Evolutionary conservation across 1,140 invertebrate genomes (phyloP).

Genomic region (Heliconius congener): DNA sequence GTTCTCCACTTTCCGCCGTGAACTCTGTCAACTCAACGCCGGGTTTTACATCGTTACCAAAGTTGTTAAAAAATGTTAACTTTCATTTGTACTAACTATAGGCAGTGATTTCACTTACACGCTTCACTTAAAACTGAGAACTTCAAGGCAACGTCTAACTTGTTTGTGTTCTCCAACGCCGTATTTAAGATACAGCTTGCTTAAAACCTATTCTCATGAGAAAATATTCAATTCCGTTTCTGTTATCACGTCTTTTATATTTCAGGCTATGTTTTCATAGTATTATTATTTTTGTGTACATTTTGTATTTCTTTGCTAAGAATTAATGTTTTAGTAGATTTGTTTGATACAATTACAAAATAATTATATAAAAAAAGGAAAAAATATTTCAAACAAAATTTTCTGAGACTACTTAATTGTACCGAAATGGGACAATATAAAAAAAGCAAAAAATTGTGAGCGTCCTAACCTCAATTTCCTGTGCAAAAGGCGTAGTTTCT

Average conservation of each 20-base stretch:
- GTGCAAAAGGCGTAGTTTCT: no score
- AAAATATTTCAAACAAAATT: background rate
- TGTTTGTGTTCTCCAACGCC: background rate
- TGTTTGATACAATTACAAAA: no score
- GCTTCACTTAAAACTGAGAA: conserved; percentile 6
- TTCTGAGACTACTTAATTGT: no score
- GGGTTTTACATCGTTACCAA: no score
- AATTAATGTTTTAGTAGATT: no score
- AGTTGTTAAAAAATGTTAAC: background rate
- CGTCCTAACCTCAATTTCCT: no score
- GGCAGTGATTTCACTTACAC: background rate
- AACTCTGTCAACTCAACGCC: no score
- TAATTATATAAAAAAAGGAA: background rate
- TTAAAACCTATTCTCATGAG: background rate
- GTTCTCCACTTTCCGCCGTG: no score
- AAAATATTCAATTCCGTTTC: conserved; percentile 6
- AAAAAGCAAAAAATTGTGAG: background rate
- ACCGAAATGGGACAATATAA: background rate
- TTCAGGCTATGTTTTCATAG: background rate
- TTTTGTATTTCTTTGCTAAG: background rate
- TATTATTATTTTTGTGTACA: background rate
- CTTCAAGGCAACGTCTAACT: background rate
- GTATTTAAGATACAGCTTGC: background rate
- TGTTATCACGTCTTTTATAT: conserved; percentile 5
- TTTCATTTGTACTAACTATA: background rate